Percentiles rank a stretch among this genome's conserved stretches.
Evolutionary conservation across 2,113 vertebrate genomes (phyloP).

Genomic region (Steatornis caripensis): DNA sequence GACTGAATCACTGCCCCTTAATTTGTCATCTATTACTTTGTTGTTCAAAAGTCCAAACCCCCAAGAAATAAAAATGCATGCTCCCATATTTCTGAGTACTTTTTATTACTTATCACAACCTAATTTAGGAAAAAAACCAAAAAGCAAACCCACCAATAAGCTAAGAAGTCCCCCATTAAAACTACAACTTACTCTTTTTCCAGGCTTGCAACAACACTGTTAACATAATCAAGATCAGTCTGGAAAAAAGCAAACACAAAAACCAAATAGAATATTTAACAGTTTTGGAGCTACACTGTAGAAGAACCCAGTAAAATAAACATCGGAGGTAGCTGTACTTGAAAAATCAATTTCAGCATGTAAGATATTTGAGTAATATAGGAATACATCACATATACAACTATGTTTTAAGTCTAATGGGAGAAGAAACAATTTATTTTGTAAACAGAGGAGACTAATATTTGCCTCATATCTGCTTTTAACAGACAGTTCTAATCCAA

Average conservation of each 20-base stretch:
- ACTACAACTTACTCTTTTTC: slow-evolving; percentile 92
- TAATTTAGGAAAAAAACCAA: neutral
- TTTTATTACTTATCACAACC: neutral
- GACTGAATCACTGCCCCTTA: neutral
- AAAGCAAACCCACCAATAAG: neutral
- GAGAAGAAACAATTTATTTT: neutral
- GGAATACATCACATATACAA: neutral
- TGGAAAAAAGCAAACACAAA: slow-evolving; percentile 56
- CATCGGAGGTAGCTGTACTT: neutral
- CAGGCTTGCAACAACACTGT: slow-evolving; percentile 85
- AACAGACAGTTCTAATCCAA: neutral
- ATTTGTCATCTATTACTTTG: neutral
- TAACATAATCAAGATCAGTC: slow-evolving; percentile 92
- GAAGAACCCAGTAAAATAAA: neutral
- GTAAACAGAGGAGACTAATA: neutral
- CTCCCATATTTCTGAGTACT: neutral
- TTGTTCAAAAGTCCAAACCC: neutral
- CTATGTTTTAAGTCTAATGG: neutral
- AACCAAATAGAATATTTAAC: neutral
- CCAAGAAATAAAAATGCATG: neutral
- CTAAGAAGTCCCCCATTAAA: neutral
- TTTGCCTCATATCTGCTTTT: neutral
- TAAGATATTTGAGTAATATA: neutral
- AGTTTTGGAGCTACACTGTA: neutral
- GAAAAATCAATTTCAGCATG: neutral